A percentile compares a stretch with the other conserved stretches of the same genome.
These are phyloP conservation scores for Ommatoiulus sabulosus DNA, from an alignment of 2,888 invertebrate species.

Conservation along the genomic window DNA sequence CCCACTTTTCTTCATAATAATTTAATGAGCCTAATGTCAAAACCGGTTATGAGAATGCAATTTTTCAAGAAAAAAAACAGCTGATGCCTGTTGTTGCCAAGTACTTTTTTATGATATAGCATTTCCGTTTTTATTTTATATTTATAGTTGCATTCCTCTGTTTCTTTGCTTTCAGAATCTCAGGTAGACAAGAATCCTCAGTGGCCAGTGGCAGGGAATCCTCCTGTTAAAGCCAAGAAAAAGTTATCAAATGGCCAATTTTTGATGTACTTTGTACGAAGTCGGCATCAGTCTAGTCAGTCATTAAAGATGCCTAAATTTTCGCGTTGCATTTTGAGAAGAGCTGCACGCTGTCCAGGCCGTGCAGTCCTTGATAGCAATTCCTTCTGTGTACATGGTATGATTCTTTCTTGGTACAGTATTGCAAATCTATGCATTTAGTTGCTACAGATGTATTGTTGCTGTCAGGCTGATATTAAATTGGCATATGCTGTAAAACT, in stretches of 20 bases:
- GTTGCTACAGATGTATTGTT: no score
- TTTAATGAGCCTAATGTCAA: not conserved
- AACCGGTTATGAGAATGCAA: not conserved
- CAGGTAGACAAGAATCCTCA: constrained; percentile 49
- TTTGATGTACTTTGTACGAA: constrained; percentile 52
- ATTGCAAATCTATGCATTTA: no score
- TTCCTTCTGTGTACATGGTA: constrained; percentile 6
- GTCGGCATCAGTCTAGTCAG: constrained; percentile 54
- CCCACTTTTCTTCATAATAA: not conserved
- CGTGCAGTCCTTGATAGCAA: constrained; percentile 16
- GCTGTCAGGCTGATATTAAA: no score
- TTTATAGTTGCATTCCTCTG: not conserved
- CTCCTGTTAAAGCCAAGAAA: constrained; percentile 47
- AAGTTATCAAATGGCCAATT: constrained; percentile 45
- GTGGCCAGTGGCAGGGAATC: constrained; percentile 14
- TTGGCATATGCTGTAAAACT: no score
- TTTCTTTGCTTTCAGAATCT: constrained; percentile 38
- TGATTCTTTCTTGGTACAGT: not conserved
- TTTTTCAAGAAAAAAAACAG: not conserved
- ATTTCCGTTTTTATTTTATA: no score
- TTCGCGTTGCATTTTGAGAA: constrained; percentile 14
- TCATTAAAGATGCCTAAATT: constrained; percentile 44
- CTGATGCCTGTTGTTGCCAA: not conserved
- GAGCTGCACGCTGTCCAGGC: constrained; percentile 53
- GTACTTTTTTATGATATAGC: no score